Conservation (phyloP, 2,113 vertebrate species). For the Melanerpes aurifrons region DNA sequence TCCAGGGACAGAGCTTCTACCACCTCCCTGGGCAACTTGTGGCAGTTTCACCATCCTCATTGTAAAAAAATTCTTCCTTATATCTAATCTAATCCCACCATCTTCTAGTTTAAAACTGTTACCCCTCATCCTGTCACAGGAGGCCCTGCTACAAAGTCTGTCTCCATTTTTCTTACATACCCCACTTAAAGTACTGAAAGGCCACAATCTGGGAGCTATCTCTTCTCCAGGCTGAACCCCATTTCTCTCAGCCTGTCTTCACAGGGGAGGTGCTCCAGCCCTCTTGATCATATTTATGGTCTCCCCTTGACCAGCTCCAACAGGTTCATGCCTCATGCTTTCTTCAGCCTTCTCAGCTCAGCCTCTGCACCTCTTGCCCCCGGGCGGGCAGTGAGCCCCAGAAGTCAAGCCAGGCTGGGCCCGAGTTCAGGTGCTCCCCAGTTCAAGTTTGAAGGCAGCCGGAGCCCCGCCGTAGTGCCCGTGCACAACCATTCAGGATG, state of each 20-base stretch:
- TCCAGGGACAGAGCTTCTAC: not conserved
- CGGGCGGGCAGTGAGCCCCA: not conserved
- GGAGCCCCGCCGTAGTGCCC: not conserved
- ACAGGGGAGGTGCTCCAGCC: not conserved
- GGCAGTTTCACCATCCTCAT: not conserved
- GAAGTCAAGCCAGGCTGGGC: not conserved
- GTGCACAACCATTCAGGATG: not conserved
- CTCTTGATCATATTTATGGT: not conserved
- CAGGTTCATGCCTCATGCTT: not conserved
- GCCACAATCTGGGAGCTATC: not conserved
- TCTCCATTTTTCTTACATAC: not conserved
- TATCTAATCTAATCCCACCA: not conserved
- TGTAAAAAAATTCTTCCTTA: not conserved
- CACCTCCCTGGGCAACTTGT: not conserved
- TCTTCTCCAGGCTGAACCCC: not conserved
- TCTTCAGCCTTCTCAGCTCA: not conserved
- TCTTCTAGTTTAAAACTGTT: not conserved
- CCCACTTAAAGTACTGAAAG: not conserved
- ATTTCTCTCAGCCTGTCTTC: not conserved
- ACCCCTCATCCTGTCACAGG: not conserved
- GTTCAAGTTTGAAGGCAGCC: rapidly evolving
- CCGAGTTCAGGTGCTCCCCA: no score
- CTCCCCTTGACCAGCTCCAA: not conserved
- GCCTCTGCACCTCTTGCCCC: not conserved
- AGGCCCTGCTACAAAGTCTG: not conserved